Conservation (phyloP, 1,140 invertebrate species). For the Drosophila prosaltans region DNA sequence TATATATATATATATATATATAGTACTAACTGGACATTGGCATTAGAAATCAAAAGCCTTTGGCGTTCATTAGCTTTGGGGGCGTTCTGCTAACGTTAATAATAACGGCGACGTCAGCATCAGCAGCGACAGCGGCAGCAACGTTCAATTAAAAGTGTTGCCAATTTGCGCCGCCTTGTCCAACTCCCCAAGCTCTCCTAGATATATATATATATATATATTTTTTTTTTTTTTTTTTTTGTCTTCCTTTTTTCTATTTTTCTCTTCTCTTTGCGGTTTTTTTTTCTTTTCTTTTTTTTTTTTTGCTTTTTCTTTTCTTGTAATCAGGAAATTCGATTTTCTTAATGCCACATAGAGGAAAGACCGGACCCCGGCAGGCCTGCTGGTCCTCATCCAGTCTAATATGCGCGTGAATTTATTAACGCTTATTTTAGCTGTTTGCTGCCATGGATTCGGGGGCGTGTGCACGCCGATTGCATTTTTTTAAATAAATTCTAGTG, state of each 20-base stretch:
- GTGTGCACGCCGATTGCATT: conserved; percentile 77
- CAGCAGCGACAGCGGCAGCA: conserved; percentile 33
- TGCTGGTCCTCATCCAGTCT: conserved; percentile 32
- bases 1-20: not conserved
- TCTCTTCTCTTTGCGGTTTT: not conserved
- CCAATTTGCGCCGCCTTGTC: conserved; percentile 69
- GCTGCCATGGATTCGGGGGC: conserved; percentile 59
- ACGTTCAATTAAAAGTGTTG: conserved; percentile 81
- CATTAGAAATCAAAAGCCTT: conserved; percentile 79
- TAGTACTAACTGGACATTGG: conserved; percentile 58
- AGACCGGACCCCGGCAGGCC: conserved; percentile 30
- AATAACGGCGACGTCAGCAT: conserved; percentile 34
- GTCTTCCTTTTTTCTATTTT: not conserved
- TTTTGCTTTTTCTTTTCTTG: conserved; percentile 27
- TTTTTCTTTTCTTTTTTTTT: conserved; percentile 10
- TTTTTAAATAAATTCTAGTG: conserved; percentile 78
- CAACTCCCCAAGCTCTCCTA: conserved; percentile 12
- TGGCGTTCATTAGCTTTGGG: conserved; percentile 83
- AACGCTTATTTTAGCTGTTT: conserved; percentile 67
- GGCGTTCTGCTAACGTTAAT: conserved; percentile 70
- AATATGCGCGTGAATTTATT: conserved; percentile 81
- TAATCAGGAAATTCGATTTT: conserved; percentile 83
- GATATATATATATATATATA: too few species aligned
- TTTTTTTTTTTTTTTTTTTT: too few species aligned
- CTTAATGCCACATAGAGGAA: conserved; percentile 68